Percentiles rank a stretch among this genome's conserved stretches.
Conservation (phyloP, 2,797 vertebrate species). For the Falco berigora region DNA sequence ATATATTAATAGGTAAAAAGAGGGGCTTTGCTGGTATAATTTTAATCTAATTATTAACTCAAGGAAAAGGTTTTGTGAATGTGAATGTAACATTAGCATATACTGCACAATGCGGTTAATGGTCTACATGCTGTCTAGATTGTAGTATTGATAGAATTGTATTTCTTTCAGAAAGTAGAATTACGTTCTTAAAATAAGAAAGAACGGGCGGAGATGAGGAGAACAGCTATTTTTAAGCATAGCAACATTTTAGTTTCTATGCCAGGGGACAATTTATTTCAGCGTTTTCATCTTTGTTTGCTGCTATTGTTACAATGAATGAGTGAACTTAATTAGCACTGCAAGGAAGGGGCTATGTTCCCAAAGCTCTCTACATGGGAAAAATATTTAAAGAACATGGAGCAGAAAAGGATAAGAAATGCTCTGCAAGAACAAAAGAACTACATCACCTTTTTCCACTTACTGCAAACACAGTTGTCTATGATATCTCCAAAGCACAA, state of each 20-base stretch:
- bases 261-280: slow-evolving; percentile 13
- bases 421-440: slow-evolving; percentile 14
- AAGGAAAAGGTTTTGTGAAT: slow-evolving; percentile 37
- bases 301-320: slow-evolving; percentile 53
- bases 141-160: slow-evolving; percentile 42
- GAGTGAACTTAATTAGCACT: slow-evolving; percentile 62
- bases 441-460: neutral
- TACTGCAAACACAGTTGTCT: neutral
- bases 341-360: neutral
- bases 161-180: slow-evolving; percentile 44
- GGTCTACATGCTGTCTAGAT: slow-evolving; percentile 13
- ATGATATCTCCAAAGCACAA: neutral
- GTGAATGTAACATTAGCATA: slow-evolving; percentile 31
- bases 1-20: slow-evolving; percentile 56
- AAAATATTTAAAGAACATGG: slow-evolving; percentile 21
- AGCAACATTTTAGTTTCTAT: neutral
- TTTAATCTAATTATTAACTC: slow-evolving; percentile 67
- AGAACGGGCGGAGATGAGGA: neutral
- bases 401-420: slow-evolving; percentile 21
- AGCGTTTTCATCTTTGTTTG: slow-evolving; percentile 43
- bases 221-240: slow-evolving; percentile 1
- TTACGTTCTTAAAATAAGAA: slow-evolving; percentile 15
- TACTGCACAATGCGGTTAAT: slow-evolving; percentile 21
- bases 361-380: slow-evolving; percentile 21
- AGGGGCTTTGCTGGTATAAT: slow-evolving; percentile 23